Base-by-base conservation (phyloP, 2,888 invertebrate species). In the Cybosia mesomella region DNA sequence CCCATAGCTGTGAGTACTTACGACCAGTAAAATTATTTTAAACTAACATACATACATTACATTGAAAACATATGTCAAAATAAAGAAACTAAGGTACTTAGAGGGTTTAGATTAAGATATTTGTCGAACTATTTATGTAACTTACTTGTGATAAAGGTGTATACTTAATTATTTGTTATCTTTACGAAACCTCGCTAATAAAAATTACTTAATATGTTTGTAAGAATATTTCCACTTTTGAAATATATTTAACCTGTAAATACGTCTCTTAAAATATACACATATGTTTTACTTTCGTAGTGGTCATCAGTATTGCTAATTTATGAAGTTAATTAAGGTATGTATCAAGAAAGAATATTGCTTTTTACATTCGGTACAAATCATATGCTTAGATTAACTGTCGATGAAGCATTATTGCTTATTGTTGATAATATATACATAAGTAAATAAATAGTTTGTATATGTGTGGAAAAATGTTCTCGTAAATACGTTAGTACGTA, bases 301-400 rank as follows among this genome's bases (percentile, higher is more conserved):
- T 80, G 81, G 78, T 80, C 78, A 87, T 84, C 89, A 89, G 88
- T 88, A 88, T 89, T 89, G 82, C 83, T 85, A 83, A 84, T 84
- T 86, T 86, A 85, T 82, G 82, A 77, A 81, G 72, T 69, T 78
- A 83, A 76, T 73, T 71, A 81, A 85, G 77, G 77, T 75, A 49
- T 24, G 58, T 32, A 73, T 78, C 70, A 75, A n/a, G 68, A 76
- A 79, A 70, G 72, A 69, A 79, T 78, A 80, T 79, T 79, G 58
- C 66, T 84, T 78, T 79, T 83, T 74, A 79, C 81, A 81, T 85
- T 87, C 80, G 85, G 87, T 88, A 87, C 87, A 88, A 87, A 85
- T 72, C 70, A 74, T 82, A 76, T 81, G 77, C 71, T 77, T 82
- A 75, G 72, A 64, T 61, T 73, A 75, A 73, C 72, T 65, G 60